These are phyloP conservation scores for Sphaerophoria rueppellii DNA, from an alignment of 2,888 invertebrate genomes.

Conservation along the genomic window DNA sequence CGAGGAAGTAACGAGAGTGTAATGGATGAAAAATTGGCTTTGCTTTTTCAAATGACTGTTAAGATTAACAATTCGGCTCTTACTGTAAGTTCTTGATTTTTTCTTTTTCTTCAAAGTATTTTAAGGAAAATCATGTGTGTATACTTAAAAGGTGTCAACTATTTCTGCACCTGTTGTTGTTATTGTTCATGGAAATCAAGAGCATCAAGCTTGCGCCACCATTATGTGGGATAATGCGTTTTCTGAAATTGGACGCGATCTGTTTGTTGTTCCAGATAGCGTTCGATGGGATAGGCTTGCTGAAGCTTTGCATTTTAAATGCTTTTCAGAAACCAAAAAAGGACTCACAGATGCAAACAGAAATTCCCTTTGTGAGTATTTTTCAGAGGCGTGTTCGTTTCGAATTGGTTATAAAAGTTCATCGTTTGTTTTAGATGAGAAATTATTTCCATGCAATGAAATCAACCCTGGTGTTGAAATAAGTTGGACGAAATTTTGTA, in stretches of 20 bases:
- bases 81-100: conserved; percentile 91
- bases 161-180: conserved; percentile 98
- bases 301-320: conserved; percentile 95
- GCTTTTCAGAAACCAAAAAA: conserved; percentile 92
- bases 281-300: conserved; percentile 93
- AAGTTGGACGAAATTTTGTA: conserved; percentile 96
- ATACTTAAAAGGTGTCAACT: conserved; percentile 98
- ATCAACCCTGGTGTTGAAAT: conserved; percentile 82
- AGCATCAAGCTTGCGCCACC: conserved; percentile 99
- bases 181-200: conserved; percentile 99
- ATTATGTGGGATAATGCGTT: conserved; percentile 99
- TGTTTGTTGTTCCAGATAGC: conserved; percentile 96
- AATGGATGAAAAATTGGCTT: conserved; percentile 97
- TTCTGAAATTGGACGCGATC: conserved; percentile 94
- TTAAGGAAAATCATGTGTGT: too few relatives aligned
- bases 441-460: conserved; percentile 79
- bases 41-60: conserved; percentile 94
- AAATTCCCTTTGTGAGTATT: conserved; percentile 92
- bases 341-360: conserved; percentile 94
- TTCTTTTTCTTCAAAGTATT: too few relatives aligned
- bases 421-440: conserved; percentile 77
- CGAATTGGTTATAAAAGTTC: too few relatives aligned
- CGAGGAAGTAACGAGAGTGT: conserved; percentile 96
- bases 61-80: conserved; percentile 82
- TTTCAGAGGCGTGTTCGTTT: too few relatives aligned